These are phyloP conservation scores for Eucera pruinosa DNA, from an alignment of 2,888 invertebrate genomes.

Conservation along the genomic window DNA sequence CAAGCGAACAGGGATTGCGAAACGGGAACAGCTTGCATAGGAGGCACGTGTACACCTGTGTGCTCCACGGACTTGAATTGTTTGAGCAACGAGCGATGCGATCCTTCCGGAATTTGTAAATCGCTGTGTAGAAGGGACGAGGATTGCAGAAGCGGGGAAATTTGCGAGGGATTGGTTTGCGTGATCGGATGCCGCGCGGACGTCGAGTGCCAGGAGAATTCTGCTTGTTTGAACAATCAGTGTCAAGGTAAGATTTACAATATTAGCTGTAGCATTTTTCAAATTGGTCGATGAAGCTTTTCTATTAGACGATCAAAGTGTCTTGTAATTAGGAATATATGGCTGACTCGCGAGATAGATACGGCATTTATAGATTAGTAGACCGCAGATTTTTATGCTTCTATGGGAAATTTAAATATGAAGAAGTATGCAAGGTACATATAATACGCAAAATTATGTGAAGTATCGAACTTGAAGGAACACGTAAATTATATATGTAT, in stretches of 20 bases:
- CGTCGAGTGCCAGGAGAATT: slow-evolving; percentile 89
- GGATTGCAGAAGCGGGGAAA: slow-evolving; percentile 94
- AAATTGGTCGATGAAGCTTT: too few species aligned
- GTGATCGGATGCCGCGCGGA: slow-evolving; percentile 92
- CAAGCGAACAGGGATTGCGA: slow-evolving; percentile 91
- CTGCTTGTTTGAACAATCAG: slow-evolving; percentile 91
- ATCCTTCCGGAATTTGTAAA: slow-evolving; percentile 90
- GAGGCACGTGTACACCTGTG: slow-evolving; percentile 90
- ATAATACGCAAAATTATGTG: too few species aligned
- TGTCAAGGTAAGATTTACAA: slow-evolving; percentile 86
- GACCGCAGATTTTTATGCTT: too few species aligned
- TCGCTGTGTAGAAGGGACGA: slow-evolving; percentile 93
- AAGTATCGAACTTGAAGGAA: too few species aligned
- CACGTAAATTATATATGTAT: too few species aligned
- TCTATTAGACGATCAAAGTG: too few species aligned
- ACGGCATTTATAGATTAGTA: too few species aligned
- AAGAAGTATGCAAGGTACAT: too few species aligned
- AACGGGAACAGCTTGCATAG: slow-evolving; percentile 89
- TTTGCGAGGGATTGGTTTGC: slow-evolving; percentile 93
- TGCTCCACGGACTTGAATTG: slow-evolving; percentile 92
- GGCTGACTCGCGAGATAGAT: too few species aligned
- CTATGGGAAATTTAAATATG: too few species aligned
- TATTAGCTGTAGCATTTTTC: neutral
- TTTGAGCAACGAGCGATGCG: slow-evolving; percentile 92
- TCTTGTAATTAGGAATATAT: too few species aligned